Percentiles rank a stretch among this genome's conserved stretches.
Evolutionary conservation across 2,888 invertebrate genomes (phyloP).

Genomic region (Frankliniella fusca): DNA sequence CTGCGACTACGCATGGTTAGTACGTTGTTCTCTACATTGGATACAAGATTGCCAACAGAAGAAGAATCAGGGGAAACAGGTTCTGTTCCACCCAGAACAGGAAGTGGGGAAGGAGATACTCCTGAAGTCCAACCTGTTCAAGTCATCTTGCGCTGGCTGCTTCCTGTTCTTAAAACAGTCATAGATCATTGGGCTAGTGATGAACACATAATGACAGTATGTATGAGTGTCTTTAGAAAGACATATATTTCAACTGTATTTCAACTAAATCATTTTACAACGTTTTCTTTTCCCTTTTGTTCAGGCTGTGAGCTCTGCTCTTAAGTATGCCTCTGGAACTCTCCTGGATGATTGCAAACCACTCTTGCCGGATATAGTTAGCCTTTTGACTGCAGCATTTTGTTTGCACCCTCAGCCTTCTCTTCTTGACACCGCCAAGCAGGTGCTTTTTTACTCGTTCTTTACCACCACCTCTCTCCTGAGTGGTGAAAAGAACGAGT

Average conservation of each 20-base stretch:
- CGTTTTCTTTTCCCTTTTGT: constrained; percentile 39
- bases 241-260: neutral
- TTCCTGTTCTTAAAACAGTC: constrained; percentile 60
- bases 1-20: constrained; percentile 65
- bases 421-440: constrained; percentile 68
- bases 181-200: constrained; percentile 61
- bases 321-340: constrained; percentile 69
- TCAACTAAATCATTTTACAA: neutral
- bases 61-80: constrained; percentile 46
- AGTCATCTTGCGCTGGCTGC: constrained; percentile 57
- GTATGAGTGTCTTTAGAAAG: constrained; percentile 37
- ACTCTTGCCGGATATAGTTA: constrained; percentile 62
- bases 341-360: constrained; percentile 66
- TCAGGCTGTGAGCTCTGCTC: constrained; percentile 67
- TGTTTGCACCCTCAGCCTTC: constrained; percentile 63
- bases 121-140: constrained; percentile 53
- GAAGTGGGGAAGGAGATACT: constrained; percentile 29
- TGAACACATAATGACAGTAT: constrained; percentile 60
- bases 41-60: constrained; percentile 48
- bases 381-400: constrained; percentile 64
- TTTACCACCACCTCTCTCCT: too few species aligned
- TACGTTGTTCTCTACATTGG: constrained; percentile 59
- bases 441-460: constrained; percentile 58
- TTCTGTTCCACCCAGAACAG: constrained; percentile 38
- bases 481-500: too few species aligned